Base-by-base conservation (phyloP, 37 sponge, comb jelly and placozoan genomes). In the Halisarca cf. caerulea region DNA sequence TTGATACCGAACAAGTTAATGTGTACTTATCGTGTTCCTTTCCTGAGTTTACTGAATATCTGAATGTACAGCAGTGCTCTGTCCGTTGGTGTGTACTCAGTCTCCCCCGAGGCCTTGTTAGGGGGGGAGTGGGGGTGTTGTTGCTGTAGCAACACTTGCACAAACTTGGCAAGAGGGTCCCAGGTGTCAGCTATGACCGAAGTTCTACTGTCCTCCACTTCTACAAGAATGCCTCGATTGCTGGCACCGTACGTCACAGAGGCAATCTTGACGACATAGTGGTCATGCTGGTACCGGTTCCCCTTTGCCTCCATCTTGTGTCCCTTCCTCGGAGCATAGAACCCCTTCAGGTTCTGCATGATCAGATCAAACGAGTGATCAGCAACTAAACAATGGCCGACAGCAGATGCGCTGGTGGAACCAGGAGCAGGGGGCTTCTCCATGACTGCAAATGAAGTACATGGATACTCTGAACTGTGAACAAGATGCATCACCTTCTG, bases 401-500 rank as follows among this genome's bases (percentile, higher is more conserved):
- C 43, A 62, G 64, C 64, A 2, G 45, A 24, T 27, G 61, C 58
- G n/a, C 81, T 69, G n/a, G 69, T 14, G 9, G 64, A 23, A 30
- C 41, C 45, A 43, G 44, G 42, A 39, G 44, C 77, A 32, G 69
- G 35, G 14, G 77, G n/a, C 77, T 74, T 74, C 72, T 92, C 92
- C 0, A 88, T 78, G 14, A 92, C 80, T 0, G 83, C 85, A 82
- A 88, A 92, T 2, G 92, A 88, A 34, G 83, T 88, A 20, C 80
- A 55, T 6, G 92, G 92, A 33, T 92, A 92, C 82, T 92, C 92
- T 7, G 89, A 82, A 59, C 89, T 86, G 78, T 92, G 92, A 4
- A 92, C 8, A 41, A 92, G 36, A 32, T 92, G 81, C 58, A 88
- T 53, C 59, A 83, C 23, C 58, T 78, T 85, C 7, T n/a, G 64